Base-by-base conservation (phyloP, 2,113 vertebrate genomes). In the Aphelocoma coerulescens region DNA sequence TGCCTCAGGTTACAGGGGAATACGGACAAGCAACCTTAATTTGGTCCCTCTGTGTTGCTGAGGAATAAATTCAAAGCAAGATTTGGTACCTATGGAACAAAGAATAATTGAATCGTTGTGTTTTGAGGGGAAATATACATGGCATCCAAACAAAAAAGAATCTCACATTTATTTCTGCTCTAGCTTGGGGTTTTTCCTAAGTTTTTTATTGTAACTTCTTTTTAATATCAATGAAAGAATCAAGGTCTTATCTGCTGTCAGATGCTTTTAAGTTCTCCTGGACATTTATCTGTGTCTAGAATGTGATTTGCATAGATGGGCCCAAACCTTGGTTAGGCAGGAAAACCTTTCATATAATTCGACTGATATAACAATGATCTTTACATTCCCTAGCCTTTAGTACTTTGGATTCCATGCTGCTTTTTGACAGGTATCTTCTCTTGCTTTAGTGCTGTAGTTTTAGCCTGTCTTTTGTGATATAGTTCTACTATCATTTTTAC, bases 101-200 rank as follows among this genome's bases (percentile, higher is more conserved):
- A 81, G 73, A 57, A 22, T 22, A 52, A 51, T 46, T 48, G 23
- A 43, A 26, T 3, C 57, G 9, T 9, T 80, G 12, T 46, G 3
- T 68, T 79, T 85, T 57, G 30, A 22, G 18, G 7, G 17, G 8
- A 35, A 59, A 66, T 13, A 41, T 9, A 16, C 6, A 19, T 41
- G 26, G 4, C 11, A 57, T 27, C 17, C 17, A 24, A 72, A 79
- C 2, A 8, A 66, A 49, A 57, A 46, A 15, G 1, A 55, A 30
- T 79, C 5, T 46, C 2, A 1, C 0, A 3, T 59, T 73, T 88
- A 3, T 69, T 84, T 87, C 44, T 54, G 11, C 15, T 51, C 13
- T 18, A 65, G 10, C 2, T n/a, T 65, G 13, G 2, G 0, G 0
- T 39, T 62, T 43, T 61, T 15, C 8, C 20, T 19, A 6, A 1